These are phyloP conservation scores for Gouania willdenowi DNA, from an alignment of 2,797 vertebrate species.

Conservation along the genomic window DNA sequence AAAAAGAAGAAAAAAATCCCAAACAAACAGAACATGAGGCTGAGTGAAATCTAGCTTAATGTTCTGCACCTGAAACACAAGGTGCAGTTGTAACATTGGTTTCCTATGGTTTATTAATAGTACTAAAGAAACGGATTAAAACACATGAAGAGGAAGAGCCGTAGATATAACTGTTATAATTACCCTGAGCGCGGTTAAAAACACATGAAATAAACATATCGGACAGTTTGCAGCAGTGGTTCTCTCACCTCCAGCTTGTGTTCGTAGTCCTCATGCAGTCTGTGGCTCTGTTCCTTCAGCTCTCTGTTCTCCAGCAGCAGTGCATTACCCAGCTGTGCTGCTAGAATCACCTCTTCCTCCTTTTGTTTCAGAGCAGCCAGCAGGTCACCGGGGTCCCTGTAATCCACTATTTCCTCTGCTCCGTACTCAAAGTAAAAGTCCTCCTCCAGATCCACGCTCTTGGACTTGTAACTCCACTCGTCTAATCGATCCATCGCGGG, in stretches of 20 bases:
- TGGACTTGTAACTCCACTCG: slow-evolving; percentile 58
- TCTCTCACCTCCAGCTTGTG: slow-evolving; percentile 73
- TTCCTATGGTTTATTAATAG: too few relatives aligned
- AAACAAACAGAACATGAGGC: too few relatives aligned
- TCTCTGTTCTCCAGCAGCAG: slow-evolving; percentile 78
- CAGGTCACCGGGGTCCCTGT: slow-evolving; percentile 67
- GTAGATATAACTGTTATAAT: too few relatives aligned
- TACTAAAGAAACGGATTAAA: too few relatives aligned
- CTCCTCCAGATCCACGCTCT: slow-evolving; percentile 58
- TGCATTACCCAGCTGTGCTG: slow-evolving; percentile 78
- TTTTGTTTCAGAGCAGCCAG: slow-evolving; percentile 74
- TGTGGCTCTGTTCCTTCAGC: slow-evolving; percentile 67
- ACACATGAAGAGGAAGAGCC: too few relatives aligned
- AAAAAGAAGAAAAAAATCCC: too few relatives aligned
- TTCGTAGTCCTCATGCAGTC: slow-evolving; percentile 65
- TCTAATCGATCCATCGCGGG: slow-evolving; percentile 58
- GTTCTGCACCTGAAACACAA: too few relatives aligned
- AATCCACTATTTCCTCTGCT: slow-evolving; percentile 66
- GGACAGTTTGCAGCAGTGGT: too few relatives aligned
- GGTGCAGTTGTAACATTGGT: too few relatives aligned
- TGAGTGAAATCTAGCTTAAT: too few relatives aligned
- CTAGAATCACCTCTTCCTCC: slow-evolving; percentile 80
- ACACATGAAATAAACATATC: too few relatives aligned
- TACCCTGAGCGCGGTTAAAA: too few relatives aligned
- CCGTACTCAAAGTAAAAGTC: slow-evolving; percentile 68